These are phyloP conservation scores for Takifugu bimaculatus DNA, from an alignment of 2,113 vertebrate species.

Conservation along the genomic window DNA sequence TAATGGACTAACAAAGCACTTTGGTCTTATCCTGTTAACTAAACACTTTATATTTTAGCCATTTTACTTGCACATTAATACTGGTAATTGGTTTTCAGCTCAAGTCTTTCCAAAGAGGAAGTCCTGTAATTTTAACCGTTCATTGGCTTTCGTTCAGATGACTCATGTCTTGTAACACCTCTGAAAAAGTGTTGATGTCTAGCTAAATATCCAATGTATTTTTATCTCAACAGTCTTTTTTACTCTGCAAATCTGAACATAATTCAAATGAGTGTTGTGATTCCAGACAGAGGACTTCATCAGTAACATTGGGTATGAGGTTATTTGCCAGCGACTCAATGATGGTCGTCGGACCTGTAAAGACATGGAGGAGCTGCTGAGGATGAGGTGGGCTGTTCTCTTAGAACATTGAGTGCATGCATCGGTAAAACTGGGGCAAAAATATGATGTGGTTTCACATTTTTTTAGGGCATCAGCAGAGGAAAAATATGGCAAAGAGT, in stretches of 20 bases:
- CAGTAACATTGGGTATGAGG: constrained; percentile 82
- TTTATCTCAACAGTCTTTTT: not conserved
- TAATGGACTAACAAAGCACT: not conserved
- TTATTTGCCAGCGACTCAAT: constrained; percentile 78
- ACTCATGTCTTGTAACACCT: no score
- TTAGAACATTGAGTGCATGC: not conserved
- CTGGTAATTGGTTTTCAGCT: no score
- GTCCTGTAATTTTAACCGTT: not conserved
- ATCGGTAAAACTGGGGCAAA: not conserved
- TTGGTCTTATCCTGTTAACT: not conserved
- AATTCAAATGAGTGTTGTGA: constrained; percentile 2
- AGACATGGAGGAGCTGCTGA: constrained; percentile 89
- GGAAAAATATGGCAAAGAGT: constrained; percentile 91
- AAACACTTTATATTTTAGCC: not conserved
- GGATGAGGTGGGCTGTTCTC: constrained; percentile 78
- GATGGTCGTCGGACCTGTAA: constrained; percentile 92
- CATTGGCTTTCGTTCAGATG: constrained; percentile 1
- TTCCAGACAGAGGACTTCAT: constrained; percentile 84
- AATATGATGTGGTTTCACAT: constrained; percentile 2
- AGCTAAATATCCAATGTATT: no score
- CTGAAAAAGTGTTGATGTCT: no score
- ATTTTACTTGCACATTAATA: not conserved
- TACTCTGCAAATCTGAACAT: not conserved
- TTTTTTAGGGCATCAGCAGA: constrained; percentile 84
- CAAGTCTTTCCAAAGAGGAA: not conserved